Conservation (phyloP, 2,113 vertebrate species). For the Ictalurus furcatus region DNA sequence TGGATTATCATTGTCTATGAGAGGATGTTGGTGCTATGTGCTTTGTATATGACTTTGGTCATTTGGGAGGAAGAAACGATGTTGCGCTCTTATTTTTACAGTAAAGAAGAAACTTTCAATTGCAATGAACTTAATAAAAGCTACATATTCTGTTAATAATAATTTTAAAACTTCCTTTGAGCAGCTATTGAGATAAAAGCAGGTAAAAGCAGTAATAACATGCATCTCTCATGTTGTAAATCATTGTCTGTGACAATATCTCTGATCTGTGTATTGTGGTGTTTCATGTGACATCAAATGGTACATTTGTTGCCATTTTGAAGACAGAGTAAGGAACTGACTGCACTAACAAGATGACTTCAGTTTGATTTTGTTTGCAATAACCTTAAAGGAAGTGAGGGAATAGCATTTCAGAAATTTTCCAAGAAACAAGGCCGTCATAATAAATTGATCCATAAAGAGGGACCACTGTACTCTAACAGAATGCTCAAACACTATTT, state of each 20-base stretch:
- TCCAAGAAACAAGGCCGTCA: background rate
- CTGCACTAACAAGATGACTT: background rate
- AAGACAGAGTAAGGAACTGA: background rate
- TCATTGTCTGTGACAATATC: background rate
- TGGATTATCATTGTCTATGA: background rate
- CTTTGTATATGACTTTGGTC: background rate
- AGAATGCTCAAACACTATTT: background rate
- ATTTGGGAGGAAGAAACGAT: background rate
- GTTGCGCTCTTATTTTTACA: background rate
- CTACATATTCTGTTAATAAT: background rate
- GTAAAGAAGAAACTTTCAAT: background rate
- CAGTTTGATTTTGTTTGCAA: background rate
- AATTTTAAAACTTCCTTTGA: background rate
- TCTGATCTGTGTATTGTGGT: background rate
- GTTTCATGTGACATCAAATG: background rate
- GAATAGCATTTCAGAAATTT: background rate
- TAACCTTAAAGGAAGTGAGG: background rate
- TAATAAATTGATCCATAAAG: background rate
- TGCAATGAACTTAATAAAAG: background rate
- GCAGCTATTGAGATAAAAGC: background rate
- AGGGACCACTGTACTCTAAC: background rate
- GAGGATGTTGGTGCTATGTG: background rate
- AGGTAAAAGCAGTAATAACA: background rate
- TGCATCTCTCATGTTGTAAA: background rate
- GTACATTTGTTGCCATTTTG: background rate